Evolutionary conservation across 2,113 vertebrate species (phyloP).

Genomic region (Pteruthius melanotis): DNA sequence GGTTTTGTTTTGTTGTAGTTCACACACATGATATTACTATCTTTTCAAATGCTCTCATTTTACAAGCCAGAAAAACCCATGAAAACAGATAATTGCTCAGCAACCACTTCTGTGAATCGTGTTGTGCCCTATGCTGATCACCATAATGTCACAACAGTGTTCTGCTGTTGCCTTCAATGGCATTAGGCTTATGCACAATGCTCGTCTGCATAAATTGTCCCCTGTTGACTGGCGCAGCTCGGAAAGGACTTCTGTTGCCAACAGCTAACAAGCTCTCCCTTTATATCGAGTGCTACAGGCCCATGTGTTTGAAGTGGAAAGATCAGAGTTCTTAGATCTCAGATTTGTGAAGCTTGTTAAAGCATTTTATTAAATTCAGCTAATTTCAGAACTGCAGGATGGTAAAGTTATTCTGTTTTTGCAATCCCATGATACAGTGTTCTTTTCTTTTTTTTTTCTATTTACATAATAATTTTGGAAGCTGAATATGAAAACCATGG

Average conservation of each 20-base stretch:
- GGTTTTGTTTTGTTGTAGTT: not conserved
- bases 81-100: not conserved
- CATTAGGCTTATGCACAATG: not conserved
- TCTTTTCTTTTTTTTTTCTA: not conserved
- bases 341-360: not conserved
- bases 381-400: not conserved
- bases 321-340: not conserved
- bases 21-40: not conserved
- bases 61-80: not conserved
- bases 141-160: not conserved
- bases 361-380: not conserved
- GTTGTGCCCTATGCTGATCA: not conserved
- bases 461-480: not conserved
- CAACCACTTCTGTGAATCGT: not conserved
- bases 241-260: not conserved
- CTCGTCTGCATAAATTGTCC: not conserved
- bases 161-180: not conserved
- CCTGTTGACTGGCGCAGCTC: not conserved
- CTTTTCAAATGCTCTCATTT: not conserved
- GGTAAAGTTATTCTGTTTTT: not conserved
- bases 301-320: not conserved
- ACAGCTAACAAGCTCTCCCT: not conserved
- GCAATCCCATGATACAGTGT: not conserved
- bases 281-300: not conserved
- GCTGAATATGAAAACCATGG: not conserved